Percentiles rank a stretch among this genome's conserved stretches.
Evolutionary conservation across 2,888 invertebrate species (phyloP).

Genomic region (Scelioninae gen. 1): DNA sequence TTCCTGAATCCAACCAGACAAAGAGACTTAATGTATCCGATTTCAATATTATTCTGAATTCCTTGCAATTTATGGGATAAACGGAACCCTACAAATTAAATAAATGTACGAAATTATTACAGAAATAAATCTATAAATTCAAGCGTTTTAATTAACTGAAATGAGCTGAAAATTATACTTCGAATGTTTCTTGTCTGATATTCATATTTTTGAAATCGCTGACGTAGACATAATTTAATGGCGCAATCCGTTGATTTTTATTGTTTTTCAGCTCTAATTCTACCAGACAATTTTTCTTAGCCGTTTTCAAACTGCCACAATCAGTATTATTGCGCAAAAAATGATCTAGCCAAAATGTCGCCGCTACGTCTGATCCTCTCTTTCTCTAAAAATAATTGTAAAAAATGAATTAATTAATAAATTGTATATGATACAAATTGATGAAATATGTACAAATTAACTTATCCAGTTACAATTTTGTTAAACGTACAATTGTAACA

Average conservation of each 20-base stretch:
- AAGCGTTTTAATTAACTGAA: neutral
- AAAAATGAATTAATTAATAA: no score
- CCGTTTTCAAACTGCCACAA: constrained; percentile 79
- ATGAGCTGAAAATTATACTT: constrained; percentile 82
- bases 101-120: neutral
- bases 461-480: no score
- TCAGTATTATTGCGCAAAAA: constrained; percentile 76
- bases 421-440: no score
- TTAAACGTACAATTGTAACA: constrained; percentile 77
- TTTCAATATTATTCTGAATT: constrained; percentile 73
- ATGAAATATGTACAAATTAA: no score
- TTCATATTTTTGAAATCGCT: constrained; percentile 86
- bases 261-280: constrained; percentile 85
- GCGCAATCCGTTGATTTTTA: constrained; percentile 84
- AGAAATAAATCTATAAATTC: neutral
- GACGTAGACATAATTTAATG: constrained; percentile 89
- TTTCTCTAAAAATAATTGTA: constrained; percentile 49
- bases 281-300: constrained; percentile 83
- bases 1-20: constrained; percentile 88
- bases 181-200: constrained; percentile 86
- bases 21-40: constrained; percentile 87
- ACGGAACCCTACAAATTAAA: constrained; percentile 24
- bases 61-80: neutral
- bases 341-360: constrained; percentile 78
- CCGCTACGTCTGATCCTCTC: constrained; percentile 73